Conservation (phyloP, 2,888 invertebrate species). For the Periphyllus acericola region DNA sequence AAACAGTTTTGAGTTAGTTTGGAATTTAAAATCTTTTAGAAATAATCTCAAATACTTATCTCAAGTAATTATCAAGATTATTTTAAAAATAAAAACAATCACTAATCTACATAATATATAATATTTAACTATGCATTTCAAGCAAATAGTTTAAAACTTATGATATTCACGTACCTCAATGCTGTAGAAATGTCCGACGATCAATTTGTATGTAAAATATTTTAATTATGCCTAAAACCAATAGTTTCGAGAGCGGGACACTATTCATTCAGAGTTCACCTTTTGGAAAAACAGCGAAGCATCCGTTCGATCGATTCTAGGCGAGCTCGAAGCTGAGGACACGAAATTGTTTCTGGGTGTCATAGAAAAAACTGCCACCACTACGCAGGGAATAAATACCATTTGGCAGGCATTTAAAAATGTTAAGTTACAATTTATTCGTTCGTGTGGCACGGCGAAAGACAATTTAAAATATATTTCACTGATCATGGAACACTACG, state of each 20-base stretch:
- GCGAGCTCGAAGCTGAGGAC: constrained; percentile 43
- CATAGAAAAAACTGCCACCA: constrained; percentile 21
- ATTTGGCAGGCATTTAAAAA: constrained; percentile 41
- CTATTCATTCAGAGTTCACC: constrained; percentile 25
- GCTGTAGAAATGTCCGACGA: too few species aligned
- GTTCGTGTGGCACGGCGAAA: constrained; percentile 39
- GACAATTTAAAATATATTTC: constrained; percentile 54
- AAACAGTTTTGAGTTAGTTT: too few species aligned
- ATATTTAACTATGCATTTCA: too few species aligned
- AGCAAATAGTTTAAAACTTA: too few species aligned
- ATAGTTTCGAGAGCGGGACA: constrained; percentile 48
- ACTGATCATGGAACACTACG: constrained; percentile 54
- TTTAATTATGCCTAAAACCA: background rate
- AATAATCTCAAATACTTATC: too few species aligned
- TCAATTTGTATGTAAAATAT: too few species aligned
- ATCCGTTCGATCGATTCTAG: constrained; percentile 46
- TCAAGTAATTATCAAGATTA: too few species aligned
- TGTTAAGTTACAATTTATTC: constrained; percentile 23
- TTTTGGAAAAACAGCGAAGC: constrained; percentile 47
- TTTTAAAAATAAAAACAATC: too few species aligned
- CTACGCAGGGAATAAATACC: constrained; percentile 4
- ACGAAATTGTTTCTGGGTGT: constrained; percentile 47
- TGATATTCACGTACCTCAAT: too few species aligned
- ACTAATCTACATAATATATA: too few species aligned
- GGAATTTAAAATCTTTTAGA: too few species aligned